Conservation (phyloP, 2,888 invertebrate genomes). For the Athetis lepigone region DNA sequence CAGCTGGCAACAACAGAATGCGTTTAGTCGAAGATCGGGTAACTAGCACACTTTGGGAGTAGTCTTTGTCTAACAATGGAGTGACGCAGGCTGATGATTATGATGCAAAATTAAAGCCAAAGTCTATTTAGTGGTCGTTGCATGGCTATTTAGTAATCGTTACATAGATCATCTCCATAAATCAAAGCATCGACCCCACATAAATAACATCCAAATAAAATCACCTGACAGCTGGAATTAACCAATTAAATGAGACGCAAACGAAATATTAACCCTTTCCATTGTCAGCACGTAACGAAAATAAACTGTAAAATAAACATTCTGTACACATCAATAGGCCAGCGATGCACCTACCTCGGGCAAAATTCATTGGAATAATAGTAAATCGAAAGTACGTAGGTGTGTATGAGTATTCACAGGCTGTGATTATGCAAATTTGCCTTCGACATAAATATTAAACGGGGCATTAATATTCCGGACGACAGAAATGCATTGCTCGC, state of each 20-base stretch:
- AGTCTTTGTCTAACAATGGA: too few relatives aligned
- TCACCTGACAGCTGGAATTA: slow-evolving; percentile 33
- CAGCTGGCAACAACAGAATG: too few relatives aligned
- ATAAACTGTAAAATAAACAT: slow-evolving; percentile 65
- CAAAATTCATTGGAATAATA: slow-evolving; percentile 86
- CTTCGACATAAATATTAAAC: slow-evolving; percentile 90
- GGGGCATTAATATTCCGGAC: slow-evolving; percentile 89
- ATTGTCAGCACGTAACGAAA: slow-evolving; percentile 64
- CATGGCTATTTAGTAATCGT: too few relatives aligned
- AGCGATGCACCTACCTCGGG: slow-evolving; percentile 72
- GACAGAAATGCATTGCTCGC: slow-evolving; percentile 88
- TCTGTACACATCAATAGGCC: slow-evolving; percentile 57
- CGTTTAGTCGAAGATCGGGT: too few relatives aligned
- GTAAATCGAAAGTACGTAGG: slow-evolving; percentile 78
- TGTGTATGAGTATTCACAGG: slow-evolving; percentile 82
- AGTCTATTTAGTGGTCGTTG: too few relatives aligned
- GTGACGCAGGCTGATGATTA: too few relatives aligned
- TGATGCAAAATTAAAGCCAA: too few relatives aligned
- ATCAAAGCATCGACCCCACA: too few relatives aligned
- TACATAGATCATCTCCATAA: too few relatives aligned
- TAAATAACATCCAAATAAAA: slow-evolving; percentile 13
- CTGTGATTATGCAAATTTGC: slow-evolving; percentile 90
- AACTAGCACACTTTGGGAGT: too few relatives aligned
- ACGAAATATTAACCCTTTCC: slow-evolving; percentile 46
- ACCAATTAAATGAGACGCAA: slow-evolving; percentile 39